Evolutionary conservation across 2,113 vertebrate species (phyloP).

Genomic region (Gambusia holbrooki): DNA sequence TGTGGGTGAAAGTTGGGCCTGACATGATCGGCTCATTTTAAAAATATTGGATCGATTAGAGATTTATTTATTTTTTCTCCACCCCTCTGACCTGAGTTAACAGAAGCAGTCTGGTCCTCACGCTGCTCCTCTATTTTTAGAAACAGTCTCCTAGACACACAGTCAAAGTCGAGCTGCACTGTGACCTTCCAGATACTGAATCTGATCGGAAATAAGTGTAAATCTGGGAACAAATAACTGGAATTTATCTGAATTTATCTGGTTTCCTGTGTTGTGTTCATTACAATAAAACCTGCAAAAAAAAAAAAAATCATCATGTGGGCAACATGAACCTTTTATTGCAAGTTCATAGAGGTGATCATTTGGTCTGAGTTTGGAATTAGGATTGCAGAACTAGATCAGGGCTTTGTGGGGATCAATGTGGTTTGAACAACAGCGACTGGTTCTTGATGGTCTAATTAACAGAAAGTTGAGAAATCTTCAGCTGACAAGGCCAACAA

Average conservation of each 20-base stretch:
- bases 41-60: neutral
- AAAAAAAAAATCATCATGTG: neutral
- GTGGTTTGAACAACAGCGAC: neutral
- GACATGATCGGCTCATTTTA: neutral
- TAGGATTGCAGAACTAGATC: neutral
- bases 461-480: neutral
- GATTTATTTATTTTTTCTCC: conserved; percentile 40
- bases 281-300: neutral
- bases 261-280: too few relatives aligned
- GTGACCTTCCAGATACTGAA: neutral
- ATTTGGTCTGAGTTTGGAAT: neutral
- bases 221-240: too few relatives aligned
- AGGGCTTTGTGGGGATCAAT: too few relatives aligned
- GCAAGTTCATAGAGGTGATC: too few relatives aligned
- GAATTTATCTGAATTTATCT: too few relatives aligned
- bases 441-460: neutral
- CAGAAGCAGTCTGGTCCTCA: conserved; percentile 22
- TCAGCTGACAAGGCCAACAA: too few relatives aligned
- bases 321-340: too few relatives aligned
- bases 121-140: conserved; percentile 35
- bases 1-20: neutral
- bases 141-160: neutral
- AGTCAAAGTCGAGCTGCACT: neutral
- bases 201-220: neutral
- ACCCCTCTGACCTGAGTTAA: conserved; percentile 45